Percentiles rank a stretch among this genome's conserved stretches.
Conservation (phyloP, 2,888 invertebrate genomes). For the Empis livida region DNA sequence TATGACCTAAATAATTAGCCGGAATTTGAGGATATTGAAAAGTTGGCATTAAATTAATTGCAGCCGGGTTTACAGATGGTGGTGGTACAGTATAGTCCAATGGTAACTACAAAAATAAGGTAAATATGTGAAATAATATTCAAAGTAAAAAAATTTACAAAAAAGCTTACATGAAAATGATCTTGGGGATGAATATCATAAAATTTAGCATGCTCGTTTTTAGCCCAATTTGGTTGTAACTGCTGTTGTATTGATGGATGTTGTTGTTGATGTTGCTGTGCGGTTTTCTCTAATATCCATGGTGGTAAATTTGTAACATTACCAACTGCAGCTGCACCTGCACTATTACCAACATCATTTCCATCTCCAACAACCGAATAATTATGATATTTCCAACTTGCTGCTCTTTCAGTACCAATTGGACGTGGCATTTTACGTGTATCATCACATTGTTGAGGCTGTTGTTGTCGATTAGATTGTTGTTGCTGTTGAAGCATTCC, state of each 20-base stretch:
- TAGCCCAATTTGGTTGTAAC: slow-evolving; percentile 17
- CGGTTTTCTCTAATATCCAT: slow-evolving; percentile 23
- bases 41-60: slow-evolving; percentile 30
- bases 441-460: slow-evolving; percentile 23
- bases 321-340: slow-evolving; percentile 12
- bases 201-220: slow-evolving; percentile 10
- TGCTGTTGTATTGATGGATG: slow-evolving; percentile 9
- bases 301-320: slow-evolving; percentile 15
- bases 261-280: slow-evolving; percentile 16
- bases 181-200: slow-evolving; percentile 28
- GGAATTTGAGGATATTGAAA: slow-evolving; percentile 30
- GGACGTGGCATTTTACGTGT: slow-evolving; percentile 46
- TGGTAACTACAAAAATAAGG: slow-evolving; percentile 14
- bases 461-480: slow-evolving; percentile 11
- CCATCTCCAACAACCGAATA: slow-evolving; percentile 15
- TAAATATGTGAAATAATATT: background rate
- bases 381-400: slow-evolving; percentile 34
- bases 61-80: slow-evolving; percentile 25
- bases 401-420: slow-evolving; percentile 65
- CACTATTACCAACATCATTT: background rate
- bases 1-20: slow-evolving; percentile 15
- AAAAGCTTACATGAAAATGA: slow-evolving; percentile 25
- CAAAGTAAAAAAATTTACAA: background rate
- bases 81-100: slow-evolving; percentile 32
- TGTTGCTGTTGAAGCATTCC: slow-evolving; percentile 11